Evolutionary conservation across 2,797 vertebrate species (phyloP).

Genomic region (Rhinichthys osculus): DNA sequence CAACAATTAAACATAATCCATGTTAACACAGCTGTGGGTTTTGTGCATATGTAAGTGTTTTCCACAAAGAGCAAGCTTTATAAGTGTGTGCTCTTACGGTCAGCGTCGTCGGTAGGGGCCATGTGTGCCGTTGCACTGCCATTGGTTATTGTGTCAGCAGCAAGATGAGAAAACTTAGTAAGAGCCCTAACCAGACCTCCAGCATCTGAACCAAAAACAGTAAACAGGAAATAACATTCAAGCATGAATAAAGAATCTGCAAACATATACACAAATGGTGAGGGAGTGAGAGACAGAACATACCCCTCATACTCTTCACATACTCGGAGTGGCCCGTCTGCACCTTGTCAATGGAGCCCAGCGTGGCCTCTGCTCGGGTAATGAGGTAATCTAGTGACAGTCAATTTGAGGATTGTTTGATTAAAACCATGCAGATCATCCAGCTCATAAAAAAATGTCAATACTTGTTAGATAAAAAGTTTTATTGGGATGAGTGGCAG

Average conservation of each 20-base stretch:
- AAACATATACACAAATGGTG: not conserved
- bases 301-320: conserved; percentile 84
- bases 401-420: not conserved
- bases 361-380: conserved; percentile 86
- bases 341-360: conserved; percentile 84
- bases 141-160: conserved; percentile 88
- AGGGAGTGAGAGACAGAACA: conserved; percentile 46
- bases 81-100: conserved; percentile 77
- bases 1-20: not conserved
- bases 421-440: not conserved
- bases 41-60: not conserved
- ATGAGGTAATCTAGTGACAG: conserved; percentile 88
- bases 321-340: conserved; percentile 87
- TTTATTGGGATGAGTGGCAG: not conserved
- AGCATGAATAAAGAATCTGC: not conserved
- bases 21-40: not conserved
- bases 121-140: conserved; percentile 92
- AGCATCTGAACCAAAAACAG: conserved; percentile 80
- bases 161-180: conserved; percentile 89
- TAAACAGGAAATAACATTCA: conserved; percentile 24
- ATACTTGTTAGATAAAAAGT: not conserved
- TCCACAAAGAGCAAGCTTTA: not conserved
- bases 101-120: conserved; percentile 90
- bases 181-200: conserved; percentile 86
- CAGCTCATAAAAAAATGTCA: not conserved